A percentile compares a stretch with the other conserved stretches of the same genome.
Conservation (phyloP, 2,797 vertebrate species). For the Pempheris klunzingeri region DNA sequence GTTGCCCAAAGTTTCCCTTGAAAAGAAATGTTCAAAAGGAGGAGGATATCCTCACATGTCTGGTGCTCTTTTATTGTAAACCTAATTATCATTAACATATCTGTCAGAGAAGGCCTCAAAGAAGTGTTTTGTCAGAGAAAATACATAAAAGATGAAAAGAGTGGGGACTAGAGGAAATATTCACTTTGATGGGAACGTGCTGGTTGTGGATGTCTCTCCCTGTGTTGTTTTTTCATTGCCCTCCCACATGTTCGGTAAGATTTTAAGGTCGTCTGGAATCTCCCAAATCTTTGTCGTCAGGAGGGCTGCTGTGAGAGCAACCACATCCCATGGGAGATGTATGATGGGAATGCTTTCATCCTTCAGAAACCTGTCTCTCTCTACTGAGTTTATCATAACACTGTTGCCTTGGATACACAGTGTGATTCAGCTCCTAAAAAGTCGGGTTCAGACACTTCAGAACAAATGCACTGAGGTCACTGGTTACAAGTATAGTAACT, state of each 20-base stretch:
- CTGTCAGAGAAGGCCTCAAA: conserved; percentile 69
- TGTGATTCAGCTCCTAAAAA: conserved; percentile 13
- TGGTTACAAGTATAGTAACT: conserved; percentile 20
- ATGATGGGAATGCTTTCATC: conserved; percentile 77
- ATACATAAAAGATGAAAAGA: conserved; percentile 78
- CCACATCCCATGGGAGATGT: conserved; percentile 59
- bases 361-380: conserved; percentile 32
- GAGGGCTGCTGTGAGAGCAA: conserved; percentile 62
- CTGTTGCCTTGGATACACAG: conserved; percentile 24
- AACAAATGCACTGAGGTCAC: conserved; percentile 9
- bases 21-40: conserved; percentile 60
- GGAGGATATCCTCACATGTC: conserved; percentile 52
- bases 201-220: conserved; percentile 51
- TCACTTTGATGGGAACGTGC: conserved; percentile 74
- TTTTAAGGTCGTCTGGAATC: conserved; percentile 72
- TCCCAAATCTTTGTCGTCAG: conserved; percentile 67
- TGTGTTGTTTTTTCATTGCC: conserved; percentile 63
- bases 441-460: conserved; percentile 18
- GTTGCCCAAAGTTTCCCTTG: conserved; percentile 54
- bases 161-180: conserved; percentile 47
- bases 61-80: conserved; percentile 64
- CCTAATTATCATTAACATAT: conserved; percentile 73
- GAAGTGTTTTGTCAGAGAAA: conserved; percentile 69
- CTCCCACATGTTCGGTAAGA: conserved; percentile 53
- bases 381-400: conserved; percentile 54